These are phyloP conservation scores for Drosophila micromelanica DNA, from an alignment of 1,140 invertebrate genomes.

Conservation along the genomic window DNA sequence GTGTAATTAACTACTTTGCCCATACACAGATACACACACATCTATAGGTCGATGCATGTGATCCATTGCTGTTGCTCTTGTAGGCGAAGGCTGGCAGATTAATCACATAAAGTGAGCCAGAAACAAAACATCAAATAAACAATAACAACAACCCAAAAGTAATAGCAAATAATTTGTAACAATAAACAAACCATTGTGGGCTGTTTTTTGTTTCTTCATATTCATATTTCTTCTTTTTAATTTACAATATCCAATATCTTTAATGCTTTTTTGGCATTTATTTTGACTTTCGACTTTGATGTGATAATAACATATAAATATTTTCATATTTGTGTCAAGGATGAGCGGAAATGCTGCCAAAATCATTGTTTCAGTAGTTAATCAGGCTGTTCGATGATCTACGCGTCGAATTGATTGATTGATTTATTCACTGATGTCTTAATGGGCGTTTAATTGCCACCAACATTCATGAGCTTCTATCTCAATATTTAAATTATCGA, in stretches of 20 bases:
- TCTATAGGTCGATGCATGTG: slow-evolving; percentile 22
- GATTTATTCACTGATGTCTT: slow-evolving; percentile 63
- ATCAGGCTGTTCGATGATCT: slow-evolving; percentile 7
- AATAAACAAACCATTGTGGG: slow-evolving; percentile 41
- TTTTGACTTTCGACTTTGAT: slow-evolving; percentile 42
- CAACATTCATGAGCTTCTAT: background rate
- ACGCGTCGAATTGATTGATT: slow-evolving; percentile 55
- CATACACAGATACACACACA: slow-evolving; percentile 31
- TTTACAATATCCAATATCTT: slow-evolving; percentile 28
- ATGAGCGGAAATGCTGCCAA: slow-evolving; percentile 63
- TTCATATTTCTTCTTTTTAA: slow-evolving; percentile 6
- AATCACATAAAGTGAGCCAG: slow-evolving; percentile 22
- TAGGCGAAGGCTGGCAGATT: slow-evolving; percentile 61
- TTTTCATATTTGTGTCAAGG: slow-evolving; percentile 72
- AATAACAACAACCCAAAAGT: slow-evolving; percentile 13
- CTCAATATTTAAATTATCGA: slow-evolving; percentile 12
- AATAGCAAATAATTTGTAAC: slow-evolving; percentile 44
- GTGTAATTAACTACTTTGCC: slow-evolving; percentile 66
- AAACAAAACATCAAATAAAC: background rate
- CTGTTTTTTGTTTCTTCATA: background rate
- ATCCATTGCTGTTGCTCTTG: slow-evolving; percentile 44
- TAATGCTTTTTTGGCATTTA: slow-evolving; percentile 47
- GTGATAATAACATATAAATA: slow-evolving; percentile 66
- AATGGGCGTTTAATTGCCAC: slow-evolving; percentile 64
- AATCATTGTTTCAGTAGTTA: slow-evolving; percentile 34